Evolutionary conservation across 1,140 invertebrate genomes (phyloP).

Genomic region (Rhizoglyphus robini): DNA sequence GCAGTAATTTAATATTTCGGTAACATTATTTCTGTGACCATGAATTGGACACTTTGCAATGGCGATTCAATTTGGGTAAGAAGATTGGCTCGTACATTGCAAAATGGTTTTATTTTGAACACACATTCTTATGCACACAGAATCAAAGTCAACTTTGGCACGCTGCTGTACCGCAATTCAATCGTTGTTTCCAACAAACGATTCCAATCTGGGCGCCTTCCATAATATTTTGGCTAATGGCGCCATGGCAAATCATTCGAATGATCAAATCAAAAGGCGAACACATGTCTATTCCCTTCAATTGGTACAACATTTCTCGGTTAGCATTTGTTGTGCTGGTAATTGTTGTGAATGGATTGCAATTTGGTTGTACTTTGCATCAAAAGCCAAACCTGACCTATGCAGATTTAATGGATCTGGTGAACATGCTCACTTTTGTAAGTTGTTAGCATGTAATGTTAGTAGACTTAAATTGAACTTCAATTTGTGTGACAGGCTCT

Average conservation of each 20-base stretch:
- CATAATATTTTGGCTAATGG: too few species aligned
- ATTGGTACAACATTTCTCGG: slow-evolving; percentile 22
- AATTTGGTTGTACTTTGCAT: neutral
- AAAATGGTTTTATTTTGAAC: too few species aligned
- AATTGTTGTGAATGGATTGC: neutral
- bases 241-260: neutral
- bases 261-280: neutral
- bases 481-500: slow-evolving; percentile 46
- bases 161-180: neutral
- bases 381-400: neutral
- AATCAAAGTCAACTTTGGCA: neutral
- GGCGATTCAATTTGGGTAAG: too few species aligned
- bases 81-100: too few species aligned
- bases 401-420: neutral
- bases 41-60: too few species aligned
- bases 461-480: neutral
- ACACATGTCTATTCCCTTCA: slow-evolving; percentile 25
- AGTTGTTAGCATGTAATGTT: neutral
- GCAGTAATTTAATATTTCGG: too few species aligned
- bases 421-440: slow-evolving; percentile 21
- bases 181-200: neutral
- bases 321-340: slow-evolving; percentile 18
- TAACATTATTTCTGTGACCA: too few species aligned
- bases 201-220: neutral
- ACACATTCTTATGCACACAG: too few species aligned